Evolutionary conservation across 1,140 invertebrate species (phyloP).

Genomic region (Gonioctena quinquepunctata): DNA sequence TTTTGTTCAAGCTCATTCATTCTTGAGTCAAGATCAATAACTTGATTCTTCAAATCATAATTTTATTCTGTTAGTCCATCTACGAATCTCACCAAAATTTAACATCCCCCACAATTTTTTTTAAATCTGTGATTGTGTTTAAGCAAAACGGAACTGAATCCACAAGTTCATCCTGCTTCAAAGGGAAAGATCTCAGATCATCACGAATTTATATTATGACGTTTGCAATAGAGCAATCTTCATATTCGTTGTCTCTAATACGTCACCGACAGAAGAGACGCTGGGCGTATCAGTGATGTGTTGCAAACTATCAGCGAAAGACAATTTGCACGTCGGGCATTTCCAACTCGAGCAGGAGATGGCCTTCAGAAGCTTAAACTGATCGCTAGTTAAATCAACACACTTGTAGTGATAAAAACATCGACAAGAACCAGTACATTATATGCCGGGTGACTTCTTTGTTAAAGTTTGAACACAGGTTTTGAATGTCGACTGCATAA

Average conservation of each 20-base stretch:
- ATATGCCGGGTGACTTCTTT: too few species aligned
- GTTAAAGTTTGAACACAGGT: too few species aligned
- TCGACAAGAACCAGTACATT: too few species aligned
- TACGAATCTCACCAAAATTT: not conserved
- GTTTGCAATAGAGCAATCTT: not conserved
- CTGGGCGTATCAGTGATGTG: not conserved
- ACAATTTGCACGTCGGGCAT: not conserved
- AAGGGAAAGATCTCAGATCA: not conserved
- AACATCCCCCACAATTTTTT: not conserved
- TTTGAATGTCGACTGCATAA: too few species aligned
- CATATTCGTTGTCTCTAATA: not conserved
- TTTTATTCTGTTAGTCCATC: too few species aligned
- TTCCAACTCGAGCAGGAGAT: not conserved
- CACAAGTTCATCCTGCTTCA: not conserved
- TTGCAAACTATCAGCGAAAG: not conserved
- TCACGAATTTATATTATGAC: not conserved
- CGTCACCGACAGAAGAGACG: not conserved
- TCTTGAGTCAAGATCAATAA: too few species aligned
- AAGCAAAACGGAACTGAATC: not conserved
- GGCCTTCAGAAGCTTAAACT: not conserved
- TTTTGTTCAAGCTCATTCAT: too few species aligned
- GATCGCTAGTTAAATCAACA: not conserved
- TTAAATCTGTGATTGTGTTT: not conserved
- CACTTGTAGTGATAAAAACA: not conserved
- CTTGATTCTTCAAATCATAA: too few species aligned